Evolutionary conservation across 2,888 invertebrate species (phyloP).

Genomic region (Zaprionus lineosus): DNA sequence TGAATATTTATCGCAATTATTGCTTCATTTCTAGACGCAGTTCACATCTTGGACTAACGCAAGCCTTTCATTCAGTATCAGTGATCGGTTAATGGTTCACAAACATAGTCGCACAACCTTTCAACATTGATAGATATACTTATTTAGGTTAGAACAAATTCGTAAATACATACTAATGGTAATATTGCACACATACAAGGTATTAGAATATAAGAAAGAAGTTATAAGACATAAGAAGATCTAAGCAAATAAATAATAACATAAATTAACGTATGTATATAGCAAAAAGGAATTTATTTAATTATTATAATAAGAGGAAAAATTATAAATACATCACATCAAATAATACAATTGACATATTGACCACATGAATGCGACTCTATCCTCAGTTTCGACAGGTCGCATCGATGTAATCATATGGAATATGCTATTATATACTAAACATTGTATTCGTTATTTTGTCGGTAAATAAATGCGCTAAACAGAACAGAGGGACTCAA

Average conservation of each 20-base stretch:
- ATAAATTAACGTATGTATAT: constrained; percentile 25
- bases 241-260: constrained; percentile 18
- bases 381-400: constrained; percentile 14
- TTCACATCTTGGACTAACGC: constrained; percentile 52
- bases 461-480: constrained; percentile 63
- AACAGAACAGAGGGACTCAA: constrained; percentile 62
- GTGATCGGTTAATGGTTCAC: constrained; percentile 65
- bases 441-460: constrained; percentile 51
- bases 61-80: constrained; percentile 45
- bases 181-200: constrained; percentile 42
- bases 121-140: constrained; percentile 58
- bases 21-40: constrained; percentile 44
- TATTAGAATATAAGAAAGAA: constrained; percentile 16
- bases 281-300: constrained; percentile 67
- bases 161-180: constrained; percentile 31
- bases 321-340: constrained; percentile 75
- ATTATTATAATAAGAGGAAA: constrained; percentile 55
- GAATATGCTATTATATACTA: constrained; percentile 58
- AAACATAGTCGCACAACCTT: constrained; percentile 72
- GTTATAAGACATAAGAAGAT: too few relatives aligned
- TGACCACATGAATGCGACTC: constrained; percentile 40
- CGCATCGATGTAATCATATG: constrained; percentile 40
- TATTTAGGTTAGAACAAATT: constrained; percentile 23
- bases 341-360: constrained; percentile 73
- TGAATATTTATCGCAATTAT: constrained; percentile 67